These are phyloP conservation scores for Chitala chitala DNA, from an alignment of 2,113 vertebrate species.

Conservation along the genomic window DNA sequence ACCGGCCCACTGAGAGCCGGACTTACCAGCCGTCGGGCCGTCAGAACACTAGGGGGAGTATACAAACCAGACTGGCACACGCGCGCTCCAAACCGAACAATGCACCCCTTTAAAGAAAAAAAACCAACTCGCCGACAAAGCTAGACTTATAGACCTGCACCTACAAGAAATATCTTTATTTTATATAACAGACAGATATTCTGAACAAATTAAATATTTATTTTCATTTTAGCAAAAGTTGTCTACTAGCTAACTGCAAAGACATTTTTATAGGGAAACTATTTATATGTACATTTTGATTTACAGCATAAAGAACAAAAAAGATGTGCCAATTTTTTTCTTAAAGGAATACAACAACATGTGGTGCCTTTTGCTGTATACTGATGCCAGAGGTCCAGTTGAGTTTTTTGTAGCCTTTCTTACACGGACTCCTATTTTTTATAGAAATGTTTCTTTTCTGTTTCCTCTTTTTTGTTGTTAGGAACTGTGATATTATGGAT, in stretches of 20 bases:
- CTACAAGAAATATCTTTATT: constrained; percentile 95
- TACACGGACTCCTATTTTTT: constrained; percentile 72
- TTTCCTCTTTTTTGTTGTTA: constrained; percentile 56
- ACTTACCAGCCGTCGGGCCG: constrained; percentile 81
- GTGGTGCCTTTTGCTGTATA: constrained; percentile 99
- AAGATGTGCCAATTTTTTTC: constrained; percentile 98
- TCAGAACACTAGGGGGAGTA: constrained; percentile 65
- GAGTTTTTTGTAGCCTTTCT: constrained; percentile 86
- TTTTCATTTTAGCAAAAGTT: constrained; percentile 99
- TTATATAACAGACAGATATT: constrained; percentile 97
- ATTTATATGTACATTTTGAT: constrained; percentile 99
- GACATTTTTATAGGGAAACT: constrained; percentile 95
- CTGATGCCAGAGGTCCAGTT: constrained; percentile 88
- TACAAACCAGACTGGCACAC: constrained; percentile 72
- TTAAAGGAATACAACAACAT: constrained; percentile 95
- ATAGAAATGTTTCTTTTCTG: constrained; percentile 64
- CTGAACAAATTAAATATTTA: constrained; percentile 99
- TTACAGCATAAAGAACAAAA: constrained; percentile 91
- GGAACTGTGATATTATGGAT: constrained; percentile 73
- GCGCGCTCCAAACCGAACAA: constrained; percentile 76
- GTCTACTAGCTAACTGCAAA: constrained; percentile 99
- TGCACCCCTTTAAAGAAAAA: constrained; percentile 74
- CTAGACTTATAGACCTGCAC: constrained; percentile 73
- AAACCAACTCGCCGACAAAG: constrained; percentile 46
- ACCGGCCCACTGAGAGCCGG: constrained; percentile 75